phyloP scores from a whole-genome alignment of 2,888 invertebrate species.

The Hipparchia semele region DNA sequence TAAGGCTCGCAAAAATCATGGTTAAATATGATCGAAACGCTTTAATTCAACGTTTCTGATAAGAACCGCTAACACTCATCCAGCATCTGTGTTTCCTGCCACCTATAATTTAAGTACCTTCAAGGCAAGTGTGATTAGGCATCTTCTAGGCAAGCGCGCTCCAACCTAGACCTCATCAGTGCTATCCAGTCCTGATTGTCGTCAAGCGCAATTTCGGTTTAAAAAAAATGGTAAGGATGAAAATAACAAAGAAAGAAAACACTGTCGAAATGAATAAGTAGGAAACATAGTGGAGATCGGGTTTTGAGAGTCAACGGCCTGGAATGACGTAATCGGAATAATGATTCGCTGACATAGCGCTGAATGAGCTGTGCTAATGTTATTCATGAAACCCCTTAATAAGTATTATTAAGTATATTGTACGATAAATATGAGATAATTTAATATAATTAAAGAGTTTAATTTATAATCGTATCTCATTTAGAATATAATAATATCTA shows the following conservation, averaged over 20 bases:
- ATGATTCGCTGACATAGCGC: slow-evolving; percentile 37
- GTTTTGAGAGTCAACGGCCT: slow-evolving; percentile 44
- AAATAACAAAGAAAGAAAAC: slow-evolving; percentile 9
- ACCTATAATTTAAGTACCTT: too few species aligned
- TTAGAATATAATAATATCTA: neutral
- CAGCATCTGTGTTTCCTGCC: too few species aligned
- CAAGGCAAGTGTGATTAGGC: too few species aligned
- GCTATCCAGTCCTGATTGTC: too few species aligned
- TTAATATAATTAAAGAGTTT: neutral
- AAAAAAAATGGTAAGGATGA: neutral
- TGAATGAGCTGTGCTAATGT: slow-evolving; percentile 34
- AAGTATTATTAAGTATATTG: slow-evolving; percentile 28
- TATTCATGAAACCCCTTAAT: slow-evolving; percentile 37
- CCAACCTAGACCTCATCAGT: too few species aligned
- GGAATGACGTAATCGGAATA: slow-evolving; percentile 47
- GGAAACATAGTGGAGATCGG: slow-evolving; percentile 27
- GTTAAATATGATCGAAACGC: too few species aligned
- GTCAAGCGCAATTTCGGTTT: too few species aligned
- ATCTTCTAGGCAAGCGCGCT: too few species aligned
- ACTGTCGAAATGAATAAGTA: slow-evolving; percentile 2
- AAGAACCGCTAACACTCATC: too few species aligned
- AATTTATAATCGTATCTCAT: neutral
- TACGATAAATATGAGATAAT: neutral
- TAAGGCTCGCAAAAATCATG: too few species aligned
- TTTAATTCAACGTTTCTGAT: too few species aligned